These are phyloP conservation scores for Cyprinodon variegatus DNA, from an alignment of 2,113 vertebrate genomes.

Conservation along the genomic window DNA sequence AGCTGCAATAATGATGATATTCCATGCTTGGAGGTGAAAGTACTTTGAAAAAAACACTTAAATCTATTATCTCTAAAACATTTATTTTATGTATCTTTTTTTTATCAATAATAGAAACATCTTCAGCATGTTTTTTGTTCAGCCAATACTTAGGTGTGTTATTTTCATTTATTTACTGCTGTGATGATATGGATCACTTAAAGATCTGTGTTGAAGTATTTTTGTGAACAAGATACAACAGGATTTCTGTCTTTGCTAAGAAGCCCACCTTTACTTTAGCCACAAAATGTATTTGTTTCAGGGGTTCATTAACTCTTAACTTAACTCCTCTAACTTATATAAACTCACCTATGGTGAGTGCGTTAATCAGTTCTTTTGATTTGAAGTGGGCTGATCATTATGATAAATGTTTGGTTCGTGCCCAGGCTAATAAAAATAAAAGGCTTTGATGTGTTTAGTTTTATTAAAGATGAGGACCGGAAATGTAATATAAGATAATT, in stretches of 20 bases:
- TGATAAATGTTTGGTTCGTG: no score
- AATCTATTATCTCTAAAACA: no score
- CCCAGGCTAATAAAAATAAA: no score
- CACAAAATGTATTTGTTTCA: constrained; percentile 30
- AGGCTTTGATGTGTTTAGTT: no score
- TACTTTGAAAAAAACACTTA: neutral
- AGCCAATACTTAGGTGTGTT: neutral
- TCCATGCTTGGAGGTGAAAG: constrained; percentile 9
- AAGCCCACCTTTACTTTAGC: neutral
- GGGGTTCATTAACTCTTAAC: constrained; percentile 38
- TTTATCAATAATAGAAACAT: no score
- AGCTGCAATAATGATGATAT: constrained; percentile 25
- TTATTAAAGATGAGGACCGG: no score
- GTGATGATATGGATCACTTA: constrained; percentile 28
- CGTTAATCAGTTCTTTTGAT: no score
- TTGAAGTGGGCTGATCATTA: no score
- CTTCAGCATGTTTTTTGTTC: neutral
- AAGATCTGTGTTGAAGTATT: constrained; percentile 40
- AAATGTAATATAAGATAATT: no score
- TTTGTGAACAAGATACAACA: constrained; percentile 11
- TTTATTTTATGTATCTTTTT: no score
- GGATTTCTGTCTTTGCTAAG: neutral
- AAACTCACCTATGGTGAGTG: no score
- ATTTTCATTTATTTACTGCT: constrained; percentile 11
- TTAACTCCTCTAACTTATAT: no score